Evolutionary conservation across 2,888 invertebrate genomes (phyloP).

Genomic region (Drosophila colorata): DNA sequence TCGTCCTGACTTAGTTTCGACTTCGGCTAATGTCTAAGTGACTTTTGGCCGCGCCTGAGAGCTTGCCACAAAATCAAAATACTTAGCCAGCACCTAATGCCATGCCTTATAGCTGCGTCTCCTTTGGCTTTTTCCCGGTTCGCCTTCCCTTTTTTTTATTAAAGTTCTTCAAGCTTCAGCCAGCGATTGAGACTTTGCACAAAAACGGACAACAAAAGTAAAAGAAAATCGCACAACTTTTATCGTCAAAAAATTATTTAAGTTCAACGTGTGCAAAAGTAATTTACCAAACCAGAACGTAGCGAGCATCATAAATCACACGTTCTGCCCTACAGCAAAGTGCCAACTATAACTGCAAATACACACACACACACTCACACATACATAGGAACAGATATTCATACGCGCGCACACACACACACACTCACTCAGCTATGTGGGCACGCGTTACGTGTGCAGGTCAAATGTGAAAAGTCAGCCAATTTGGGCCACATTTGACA

Average conservation of each 20-base stretch:
- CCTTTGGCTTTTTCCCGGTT: not conserved
- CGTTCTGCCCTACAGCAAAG: slow-evolving; percentile 52
- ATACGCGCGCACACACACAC: slow-evolving; percentile 34
- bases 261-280: slow-evolving; percentile 68
- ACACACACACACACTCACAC: slow-evolving; percentile 19
- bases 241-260: slow-evolving; percentile 57
- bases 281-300: slow-evolving; percentile 67
- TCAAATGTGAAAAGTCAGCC: slow-evolving; percentile 80
- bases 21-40: slow-evolving; percentile 52
- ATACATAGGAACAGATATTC: slow-evolving; percentile 14
- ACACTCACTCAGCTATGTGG: slow-evolving; percentile 18
- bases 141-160: slow-evolving; percentile 18
- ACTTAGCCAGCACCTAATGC: slow-evolving; percentile 48
- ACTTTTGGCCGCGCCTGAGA: slow-evolving; percentile 42
- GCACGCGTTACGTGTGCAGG: slow-evolving; percentile 74
- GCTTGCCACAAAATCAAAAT: slow-evolving; percentile 56
- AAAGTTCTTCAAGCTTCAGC: slow-evolving; percentile 48
- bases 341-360: slow-evolving; percentile 61
- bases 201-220: slow-evolving; percentile 11
- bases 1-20: slow-evolving; percentile 6
- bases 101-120: slow-evolving; percentile 37
- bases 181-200: slow-evolving; percentile 46
- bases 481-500: slow-evolving; percentile 76
- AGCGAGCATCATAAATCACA: slow-evolving; percentile 76
- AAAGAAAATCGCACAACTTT: slow-evolving; percentile 50